Evolutionary conservation across 2,888 invertebrate genomes (phyloP), one percentile per base, ranked within the genome.

Genomic region (Drosophila fungiperda): DNA sequence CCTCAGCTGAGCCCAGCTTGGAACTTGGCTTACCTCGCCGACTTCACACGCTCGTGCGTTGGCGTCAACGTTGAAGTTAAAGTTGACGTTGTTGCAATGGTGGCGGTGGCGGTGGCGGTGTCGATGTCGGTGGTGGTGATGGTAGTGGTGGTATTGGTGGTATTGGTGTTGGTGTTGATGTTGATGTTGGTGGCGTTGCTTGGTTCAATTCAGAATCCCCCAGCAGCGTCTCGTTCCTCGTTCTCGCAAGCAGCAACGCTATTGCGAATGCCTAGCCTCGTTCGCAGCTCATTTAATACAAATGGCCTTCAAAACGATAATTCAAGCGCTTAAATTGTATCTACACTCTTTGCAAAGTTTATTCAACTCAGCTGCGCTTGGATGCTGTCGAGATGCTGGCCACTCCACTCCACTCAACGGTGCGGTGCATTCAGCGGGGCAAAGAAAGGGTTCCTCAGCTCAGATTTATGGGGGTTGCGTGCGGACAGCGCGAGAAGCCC

Each of bases 291-390:
- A 83, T 85, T 86, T 86, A 67, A 78, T 80, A 80, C 73, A 82
- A 88, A 83, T 90, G 92, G 91, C 91, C 91, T 91, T 91, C 92
- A 90, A 88, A 91, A 84, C 80, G 90, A 83, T 91, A 90, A 89
- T 85, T 89, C 86, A 91, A 83, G 84, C 83, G 90, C 90, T 90
- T 87, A 84, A 84, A 82, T 85, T 84, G 85, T 83, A 86, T 87
- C 83, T 82, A 83, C 83, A 78, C 83, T 79, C 76, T 80, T 81
- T 78, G 79, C 80, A 78, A 82, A 86, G 91, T 92, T 92, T 91
- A 87, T 91, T 91, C 90, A 91, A 90, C 92, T 82, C 53, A 73
- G 76, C 71, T 80, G 83, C 72, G 77, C 76, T 68, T 48, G 40
- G 66, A 36, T 65, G 71, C 74, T 64, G 73, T 33, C 53, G 45